Percentiles rank a stretch among this genome's conserved stretches.
phyloP scores from a whole-genome alignment of 2,113 vertebrate genomes.

The Ptyas mucosa region DNA sequence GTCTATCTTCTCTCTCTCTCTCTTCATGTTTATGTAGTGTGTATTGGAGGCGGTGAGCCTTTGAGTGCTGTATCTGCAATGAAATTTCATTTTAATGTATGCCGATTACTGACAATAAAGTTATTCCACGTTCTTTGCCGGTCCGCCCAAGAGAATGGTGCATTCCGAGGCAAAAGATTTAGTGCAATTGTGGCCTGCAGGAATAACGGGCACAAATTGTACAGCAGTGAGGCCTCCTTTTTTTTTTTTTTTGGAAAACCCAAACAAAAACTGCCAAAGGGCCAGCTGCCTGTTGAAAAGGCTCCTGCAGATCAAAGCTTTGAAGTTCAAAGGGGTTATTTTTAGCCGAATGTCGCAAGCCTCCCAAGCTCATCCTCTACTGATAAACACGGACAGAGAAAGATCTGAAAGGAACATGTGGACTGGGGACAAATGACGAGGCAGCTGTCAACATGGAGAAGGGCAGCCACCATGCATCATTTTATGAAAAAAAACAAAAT shows the following conservation, averaged over 20 bases:
- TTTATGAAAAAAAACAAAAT: neutral
- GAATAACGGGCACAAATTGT: neutral
- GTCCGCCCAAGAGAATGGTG: no score
- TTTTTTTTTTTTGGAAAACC: neutral
- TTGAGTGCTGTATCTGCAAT: no score
- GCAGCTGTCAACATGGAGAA: slow-evolving; percentile 12
- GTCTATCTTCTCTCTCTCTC: no score
- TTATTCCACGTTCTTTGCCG: neutral
- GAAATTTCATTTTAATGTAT: no score
- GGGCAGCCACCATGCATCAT: slow-evolving; percentile 7
- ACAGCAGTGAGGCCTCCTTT: neutral
- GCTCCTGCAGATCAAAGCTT: slow-evolving; percentile 19
- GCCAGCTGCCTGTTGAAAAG: neutral
- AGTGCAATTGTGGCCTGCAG: neutral
- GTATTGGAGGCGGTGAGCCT: no score
- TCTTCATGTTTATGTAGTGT: no score
- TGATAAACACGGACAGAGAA: slow-evolving; percentile 49
- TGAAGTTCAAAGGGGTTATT: slow-evolving; percentile 20
- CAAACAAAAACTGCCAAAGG: neutral
- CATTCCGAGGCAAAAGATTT: neutral
- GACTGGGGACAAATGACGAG: slow-evolving; percentile 46
- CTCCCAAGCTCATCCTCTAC: slow-evolving; percentile 38
- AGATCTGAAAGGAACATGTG: slow-evolving; percentile 49
- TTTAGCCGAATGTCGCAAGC: slow-evolving; percentile 55
- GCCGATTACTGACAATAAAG: no score